Percentiles rank a stretch among this genome's conserved stretches.
Evolutionary conservation across 2,113 vertebrate species (phyloP).

Genomic region (Rhinogobius similis): DNA sequence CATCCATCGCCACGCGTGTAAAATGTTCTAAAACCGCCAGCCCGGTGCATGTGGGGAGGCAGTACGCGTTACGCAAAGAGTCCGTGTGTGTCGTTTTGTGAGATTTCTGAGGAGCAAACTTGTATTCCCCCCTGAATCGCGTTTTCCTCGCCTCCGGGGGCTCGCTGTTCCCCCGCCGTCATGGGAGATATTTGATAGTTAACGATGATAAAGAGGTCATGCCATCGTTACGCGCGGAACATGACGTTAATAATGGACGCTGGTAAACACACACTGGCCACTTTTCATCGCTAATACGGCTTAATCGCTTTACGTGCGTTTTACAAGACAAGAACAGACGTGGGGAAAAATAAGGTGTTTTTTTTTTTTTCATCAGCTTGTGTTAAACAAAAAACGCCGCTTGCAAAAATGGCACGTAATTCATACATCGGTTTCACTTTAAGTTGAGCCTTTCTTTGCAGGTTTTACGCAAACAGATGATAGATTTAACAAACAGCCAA

Average conservation of each 20-base stretch:
- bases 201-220: conserved; percentile 70
- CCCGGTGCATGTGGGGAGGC: conserved; percentile 26
- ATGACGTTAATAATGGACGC: conserved; percentile 51
- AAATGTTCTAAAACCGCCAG: no score
- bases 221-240: conserved; percentile 55
- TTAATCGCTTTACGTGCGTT: conserved; percentile 20
- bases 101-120: conserved; percentile 68
- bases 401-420: neutral
- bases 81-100: conserved; percentile 19
- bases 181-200: conserved; percentile 69
- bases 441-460: conserved; percentile 36
- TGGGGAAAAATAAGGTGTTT: conserved; percentile 39
- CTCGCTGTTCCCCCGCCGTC: conserved; percentile 56
- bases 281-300: conserved; percentile 20
- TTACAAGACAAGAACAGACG: conserved; percentile 51
- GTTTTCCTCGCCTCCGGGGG: conserved; percentile 38
- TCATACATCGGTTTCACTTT: conserved; percentile 43
- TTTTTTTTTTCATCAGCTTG: conserved; percentile 9
- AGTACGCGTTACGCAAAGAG: conserved; percentile 20
- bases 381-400: neutral
- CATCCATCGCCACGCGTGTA: conserved; percentile 56
- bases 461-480: conserved; percentile 65
- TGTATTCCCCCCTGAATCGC: conserved; percentile 67
- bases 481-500: conserved; percentile 78
- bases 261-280: conserved; percentile 28